Evolutionary conservation across 2,888 invertebrate genomes (phyloP), one percentile per base, ranked within the genome.

Genomic region (Nomada ruficornis): DNA sequence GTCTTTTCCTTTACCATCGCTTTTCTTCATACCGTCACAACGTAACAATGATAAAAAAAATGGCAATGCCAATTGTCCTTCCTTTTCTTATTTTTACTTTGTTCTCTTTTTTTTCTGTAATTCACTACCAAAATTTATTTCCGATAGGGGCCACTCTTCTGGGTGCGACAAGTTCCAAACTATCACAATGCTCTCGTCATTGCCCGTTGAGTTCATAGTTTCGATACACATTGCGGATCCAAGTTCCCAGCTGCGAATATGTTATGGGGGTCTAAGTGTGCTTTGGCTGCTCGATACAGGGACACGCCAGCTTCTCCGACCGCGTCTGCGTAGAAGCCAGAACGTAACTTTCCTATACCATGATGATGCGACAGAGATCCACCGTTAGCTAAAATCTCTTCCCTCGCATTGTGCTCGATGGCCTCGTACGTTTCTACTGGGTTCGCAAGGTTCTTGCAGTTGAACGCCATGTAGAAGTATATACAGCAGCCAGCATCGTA

Each of bases 401-500:
- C 97, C 50, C 99, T 95, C 0, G 99, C 99, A 54, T 96, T 95
- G 59, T 96, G 96, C 94, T 99, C 99, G 70, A 99, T 97, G 75
- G 96, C 95, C 92, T 98, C 98, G 93, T 98, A 99, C 0, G 97
- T 95, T 5, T 95, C 94, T 0, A 98, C 96, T 0, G 98, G 97
- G 92, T 98, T 96, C 67, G 93, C 82, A 52, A 95, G 94, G 20
- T 95, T 95, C 0, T 91, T 91, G 84, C 96, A 95, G 92, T 97
- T 97, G 94, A 98, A 97, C 54, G 97, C 97, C 95, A 99, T 98
- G 95, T 98, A 97, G 94, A 98, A 98, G 93, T 99, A 99, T 68
- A 99, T 96, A 93, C 99, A 99, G 89, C 99, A 98, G 0, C 99
- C 99, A 0, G 98, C 97, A 92, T 99, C 99, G 93, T 99, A 98